phyloP scores from a whole-genome alignment of 1,140 invertebrate species.

The Ips typographus region DNA sequence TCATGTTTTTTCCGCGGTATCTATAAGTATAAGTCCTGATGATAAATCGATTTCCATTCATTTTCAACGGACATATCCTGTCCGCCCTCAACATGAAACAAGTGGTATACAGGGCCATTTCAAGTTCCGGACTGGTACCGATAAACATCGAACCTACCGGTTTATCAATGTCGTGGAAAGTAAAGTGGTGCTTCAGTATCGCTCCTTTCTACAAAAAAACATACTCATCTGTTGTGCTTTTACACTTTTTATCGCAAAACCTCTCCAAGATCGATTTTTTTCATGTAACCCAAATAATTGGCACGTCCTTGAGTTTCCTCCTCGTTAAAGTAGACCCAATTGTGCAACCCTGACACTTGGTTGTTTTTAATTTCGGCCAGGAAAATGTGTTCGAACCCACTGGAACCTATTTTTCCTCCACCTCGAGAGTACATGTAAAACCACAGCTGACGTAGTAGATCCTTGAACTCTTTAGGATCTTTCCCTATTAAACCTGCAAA shows the following conservation, averaged over 20 bases:
- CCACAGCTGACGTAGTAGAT: constrained; percentile 75
- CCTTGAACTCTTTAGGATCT: constrained; percentile 68
- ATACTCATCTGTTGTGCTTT: constrained; percentile 30
- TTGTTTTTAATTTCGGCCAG: constrained; percentile 77
- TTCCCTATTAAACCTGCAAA: constrained; percentile 53
- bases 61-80: constrained; percentile 68
- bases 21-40: constrained; percentile 73
- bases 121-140: constrained; percentile 90
- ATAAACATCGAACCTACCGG: constrained; percentile 80
- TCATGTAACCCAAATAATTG: constrained; percentile 81
- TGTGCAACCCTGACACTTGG: constrained; percentile 81
- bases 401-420: constrained; percentile 72
- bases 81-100: constrained; percentile 76
- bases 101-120: constrained; percentile 87
- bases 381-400: constrained; percentile 86
- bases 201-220: constrained; percentile 69
- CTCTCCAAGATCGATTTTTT: constrained; percentile 66
- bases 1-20: constrained; percentile 72
- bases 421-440: constrained; percentile 80
- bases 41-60: constrained; percentile 68
- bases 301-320: constrained; percentile 67
- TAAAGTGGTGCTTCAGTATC: constrained; percentile 76
- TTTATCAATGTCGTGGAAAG: constrained; percentile 73
- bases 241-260: constrained; percentile 50
- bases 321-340: constrained; percentile 82